phyloP scores from a whole-genome alignment of 2,888 invertebrate species.

The Volucella bombylans region DNA sequence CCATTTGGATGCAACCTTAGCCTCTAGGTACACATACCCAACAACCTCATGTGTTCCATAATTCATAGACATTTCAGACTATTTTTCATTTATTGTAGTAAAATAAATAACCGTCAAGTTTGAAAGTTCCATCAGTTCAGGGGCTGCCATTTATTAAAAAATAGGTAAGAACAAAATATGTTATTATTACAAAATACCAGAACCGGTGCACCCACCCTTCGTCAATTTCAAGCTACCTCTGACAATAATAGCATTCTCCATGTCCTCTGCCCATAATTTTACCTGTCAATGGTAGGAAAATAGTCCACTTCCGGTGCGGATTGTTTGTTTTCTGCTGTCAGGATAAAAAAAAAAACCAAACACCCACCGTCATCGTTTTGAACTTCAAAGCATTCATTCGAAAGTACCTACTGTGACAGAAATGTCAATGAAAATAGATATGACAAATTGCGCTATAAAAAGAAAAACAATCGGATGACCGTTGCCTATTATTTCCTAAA shows the following conservation, averaged over 20 bases:
- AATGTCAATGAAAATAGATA: slow-evolving; percentile 65
- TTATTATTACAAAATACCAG: slow-evolving; percentile 1
- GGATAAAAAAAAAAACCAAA: slow-evolving; percentile 7
- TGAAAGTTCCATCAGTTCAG: no score
- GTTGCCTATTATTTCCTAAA: slow-evolving; percentile 37
- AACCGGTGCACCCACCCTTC: background rate
- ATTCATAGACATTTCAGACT: no score
- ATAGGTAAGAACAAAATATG: background rate
- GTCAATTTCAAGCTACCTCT: slow-evolving; percentile 45
- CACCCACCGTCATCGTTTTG: background rate
- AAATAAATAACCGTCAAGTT: no score
- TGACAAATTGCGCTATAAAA: slow-evolving; percentile 59
- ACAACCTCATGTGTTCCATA: no score
- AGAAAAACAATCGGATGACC: slow-evolving; percentile 30
- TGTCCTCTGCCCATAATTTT: slow-evolving; percentile 13
- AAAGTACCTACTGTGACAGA: slow-evolving; percentile 30
- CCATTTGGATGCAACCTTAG: no score
- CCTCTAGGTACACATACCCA: no score
- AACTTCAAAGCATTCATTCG: slow-evolving; percentile 53
- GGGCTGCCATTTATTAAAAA: no score
- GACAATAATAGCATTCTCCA: slow-evolving; percentile 56
- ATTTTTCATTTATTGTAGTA: no score
- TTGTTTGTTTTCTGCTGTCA: slow-evolving; percentile 65
- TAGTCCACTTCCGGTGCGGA: slow-evolving; percentile 54
- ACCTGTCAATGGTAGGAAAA: slow-evolving; percentile 41